These are phyloP conservation scores for Thymelicus lineola DNA, from an alignment of 2,888 invertebrate species.

Conservation along the genomic window DNA sequence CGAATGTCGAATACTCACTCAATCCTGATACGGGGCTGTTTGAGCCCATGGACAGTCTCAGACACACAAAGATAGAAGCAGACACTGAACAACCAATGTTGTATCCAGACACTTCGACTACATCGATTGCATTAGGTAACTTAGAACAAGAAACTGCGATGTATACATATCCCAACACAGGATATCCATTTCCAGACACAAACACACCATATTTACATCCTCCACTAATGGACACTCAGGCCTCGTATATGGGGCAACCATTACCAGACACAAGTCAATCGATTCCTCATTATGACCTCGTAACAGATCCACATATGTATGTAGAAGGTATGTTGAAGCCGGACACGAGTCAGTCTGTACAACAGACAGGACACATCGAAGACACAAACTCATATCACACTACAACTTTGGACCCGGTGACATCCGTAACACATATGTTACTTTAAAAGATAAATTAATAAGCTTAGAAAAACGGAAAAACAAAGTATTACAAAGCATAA, in stretches of 20 bases:
- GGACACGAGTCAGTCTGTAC: constrained; percentile 3
- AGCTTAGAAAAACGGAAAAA: no score
- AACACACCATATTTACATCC: background rate
- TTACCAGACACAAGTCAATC: background rate
- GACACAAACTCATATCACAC: constrained; percentile 10
- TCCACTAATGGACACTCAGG: background rate
- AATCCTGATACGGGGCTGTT: constrained; percentile 3
- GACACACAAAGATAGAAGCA: background rate
- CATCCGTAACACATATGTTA: constrained; percentile 20
- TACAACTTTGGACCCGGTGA: background rate
- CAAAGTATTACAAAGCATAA: no score
- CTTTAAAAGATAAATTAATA: background rate
- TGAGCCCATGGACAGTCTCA: background rate
- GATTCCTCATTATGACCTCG: background rate
- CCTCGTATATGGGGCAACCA: constrained; percentile 6
- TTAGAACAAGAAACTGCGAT: constrained; percentile 6
- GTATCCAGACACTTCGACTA: background rate
- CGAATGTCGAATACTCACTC: background rate
- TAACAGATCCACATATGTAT: background rate
- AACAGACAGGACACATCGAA: constrained; percentile 10
- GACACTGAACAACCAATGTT: background rate
- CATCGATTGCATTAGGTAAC: background rate
- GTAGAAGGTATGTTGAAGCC: background rate
- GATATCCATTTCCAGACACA: constrained; percentile 11
- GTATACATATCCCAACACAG: constrained; percentile 3